These are phyloP conservation scores for Chelonia mydas DNA, from an alignment of 2,797 vertebrate genomes.

Conservation along the genomic window DNA sequence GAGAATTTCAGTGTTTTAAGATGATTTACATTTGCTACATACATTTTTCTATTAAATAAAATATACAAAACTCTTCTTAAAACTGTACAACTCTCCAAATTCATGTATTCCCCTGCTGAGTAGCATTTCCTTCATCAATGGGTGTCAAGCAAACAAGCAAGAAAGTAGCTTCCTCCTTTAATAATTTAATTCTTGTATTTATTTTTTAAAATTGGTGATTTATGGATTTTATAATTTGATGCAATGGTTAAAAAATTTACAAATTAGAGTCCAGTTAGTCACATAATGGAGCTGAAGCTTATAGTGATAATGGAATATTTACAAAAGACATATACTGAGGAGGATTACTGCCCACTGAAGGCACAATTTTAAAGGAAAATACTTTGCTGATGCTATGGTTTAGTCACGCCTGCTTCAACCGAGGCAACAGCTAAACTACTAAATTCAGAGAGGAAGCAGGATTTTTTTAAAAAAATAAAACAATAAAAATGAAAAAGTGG, in stretches of 20 bases:
- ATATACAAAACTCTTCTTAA: not conserved
- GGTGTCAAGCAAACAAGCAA: fast-evolving
- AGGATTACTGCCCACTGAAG: not conserved
- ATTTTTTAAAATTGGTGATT: not conserved
- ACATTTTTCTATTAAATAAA: not conserved
- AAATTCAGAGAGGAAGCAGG: not conserved
- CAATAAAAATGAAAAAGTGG: not conserved
- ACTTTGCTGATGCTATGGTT: not conserved
- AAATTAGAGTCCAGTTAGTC: not conserved
- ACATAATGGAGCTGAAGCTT: not conserved
- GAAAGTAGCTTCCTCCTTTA: not conserved
- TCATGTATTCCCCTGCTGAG: not conserved
- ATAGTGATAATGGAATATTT: not conserved
- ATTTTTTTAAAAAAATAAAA: not conserved
- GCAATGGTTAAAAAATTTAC: not conserved
- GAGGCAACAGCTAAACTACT: not conserved
- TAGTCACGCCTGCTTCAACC: not conserved
- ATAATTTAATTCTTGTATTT: not conserved
- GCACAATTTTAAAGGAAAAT: not conserved
- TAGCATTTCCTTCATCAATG: not conserved
- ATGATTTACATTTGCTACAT: not conserved
- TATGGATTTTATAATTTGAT: not conserved
- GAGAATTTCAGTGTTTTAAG: not conserved
- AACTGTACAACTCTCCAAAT: not conserved
- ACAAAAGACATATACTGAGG: not conserved